phyloP scores from a whole-genome alignment of 2,113 vertebrate genomes.

The Henicopernis longicauda region DNA sequence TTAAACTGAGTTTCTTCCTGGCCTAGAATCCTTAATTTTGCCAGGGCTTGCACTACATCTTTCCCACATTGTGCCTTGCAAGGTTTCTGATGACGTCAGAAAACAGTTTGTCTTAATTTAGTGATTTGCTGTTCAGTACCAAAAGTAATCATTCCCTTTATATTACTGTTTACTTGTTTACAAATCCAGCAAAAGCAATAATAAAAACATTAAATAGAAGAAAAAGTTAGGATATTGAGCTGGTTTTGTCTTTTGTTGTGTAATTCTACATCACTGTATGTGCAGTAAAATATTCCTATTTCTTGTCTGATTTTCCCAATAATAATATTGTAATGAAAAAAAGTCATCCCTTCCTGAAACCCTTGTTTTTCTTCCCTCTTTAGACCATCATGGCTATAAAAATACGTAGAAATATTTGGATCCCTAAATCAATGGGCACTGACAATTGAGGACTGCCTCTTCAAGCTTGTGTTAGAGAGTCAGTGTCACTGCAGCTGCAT shows the following conservation, averaged over 20 bases:
- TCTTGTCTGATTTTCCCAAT: neutral
- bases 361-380: neutral
- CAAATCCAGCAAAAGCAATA: neutral
- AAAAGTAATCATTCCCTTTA: neutral
- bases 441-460: neutral
- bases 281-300: neutral
- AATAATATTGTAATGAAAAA: neutral
- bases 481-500: neutral
- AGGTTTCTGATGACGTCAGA: neutral
- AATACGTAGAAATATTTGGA: neutral
- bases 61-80: neutral
- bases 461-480: neutral
- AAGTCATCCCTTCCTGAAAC: neutral
- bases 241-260: neutral
- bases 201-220: neutral
- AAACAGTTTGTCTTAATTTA: neutral
- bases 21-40: neutral
- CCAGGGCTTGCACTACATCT: neutral
- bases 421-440: neutral
- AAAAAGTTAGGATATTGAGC: neutral
- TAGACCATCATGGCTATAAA: neutral
- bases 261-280: neutral
- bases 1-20: neutral
- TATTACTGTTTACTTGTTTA: neutral
- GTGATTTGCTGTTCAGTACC: neutral